phyloP scores from a whole-genome alignment of 2,113 vertebrate species.

The Charadrius vociferus region DNA sequence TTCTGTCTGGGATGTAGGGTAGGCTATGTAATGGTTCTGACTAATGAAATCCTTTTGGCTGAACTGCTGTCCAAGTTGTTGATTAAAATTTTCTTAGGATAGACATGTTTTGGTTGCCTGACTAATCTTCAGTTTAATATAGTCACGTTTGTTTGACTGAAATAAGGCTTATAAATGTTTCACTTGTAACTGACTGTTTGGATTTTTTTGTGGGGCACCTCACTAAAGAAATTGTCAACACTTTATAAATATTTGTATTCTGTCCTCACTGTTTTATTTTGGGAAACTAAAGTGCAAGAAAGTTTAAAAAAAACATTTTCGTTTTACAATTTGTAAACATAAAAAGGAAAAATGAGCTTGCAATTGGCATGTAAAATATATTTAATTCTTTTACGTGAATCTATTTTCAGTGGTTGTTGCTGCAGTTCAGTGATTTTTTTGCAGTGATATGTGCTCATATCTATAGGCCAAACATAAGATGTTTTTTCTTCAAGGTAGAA shows the following conservation, averaged over 20 bases:
- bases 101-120: neutral
- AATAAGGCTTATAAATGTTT: neutral
- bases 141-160: neutral
- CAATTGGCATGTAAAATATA: neutral
- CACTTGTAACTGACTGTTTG: neutral
- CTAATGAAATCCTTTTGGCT: neutral
- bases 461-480: neutral
- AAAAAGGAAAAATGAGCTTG: neutral
- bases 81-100: neutral
- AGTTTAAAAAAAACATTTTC: neutral
- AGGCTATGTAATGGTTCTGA: neutral
- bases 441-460: neutral
- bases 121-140: neutral
- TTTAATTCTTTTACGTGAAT: neutral
- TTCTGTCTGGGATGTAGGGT: neutral
- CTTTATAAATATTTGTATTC: neutral
- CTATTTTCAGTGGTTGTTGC: neutral
- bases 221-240: neutral
- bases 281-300: neutral
- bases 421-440: neutral
- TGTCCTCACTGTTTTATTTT: neutral
- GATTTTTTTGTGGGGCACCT: neutral
- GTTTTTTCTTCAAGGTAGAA: neutral
- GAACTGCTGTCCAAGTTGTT: neutral
- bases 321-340: neutral